phyloP scores from a whole-genome alignment of 2,888 invertebrate species.

The Pandemis heparana region DNA sequence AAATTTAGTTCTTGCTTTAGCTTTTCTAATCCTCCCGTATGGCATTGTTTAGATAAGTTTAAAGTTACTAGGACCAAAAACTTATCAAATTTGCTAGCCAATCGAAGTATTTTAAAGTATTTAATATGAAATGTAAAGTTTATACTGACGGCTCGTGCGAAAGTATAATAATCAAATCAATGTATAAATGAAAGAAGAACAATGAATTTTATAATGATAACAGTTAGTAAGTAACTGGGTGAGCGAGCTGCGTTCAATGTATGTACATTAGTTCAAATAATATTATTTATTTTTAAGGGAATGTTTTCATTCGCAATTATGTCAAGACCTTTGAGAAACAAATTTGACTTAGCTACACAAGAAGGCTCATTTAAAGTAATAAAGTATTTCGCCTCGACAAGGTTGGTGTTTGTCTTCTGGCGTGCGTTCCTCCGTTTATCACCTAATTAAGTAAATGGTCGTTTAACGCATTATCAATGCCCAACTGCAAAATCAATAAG shows the following conservation, averaged over 20 bases:
- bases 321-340: too few relatives aligned
- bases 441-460: background rate
- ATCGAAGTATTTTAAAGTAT: too few relatives aligned
- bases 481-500: background rate
- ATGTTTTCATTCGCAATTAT: too few relatives aligned
- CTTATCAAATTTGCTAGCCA: conserved; percentile 11
- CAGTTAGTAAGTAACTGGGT: background rate
- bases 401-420: background rate
- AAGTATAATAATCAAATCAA: background rate
- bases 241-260: too few relatives aligned
- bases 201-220: conserved; percentile 5
- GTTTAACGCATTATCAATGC: background rate
- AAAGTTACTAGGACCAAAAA: conserved; percentile 4
- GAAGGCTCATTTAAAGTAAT: too few relatives aligned
- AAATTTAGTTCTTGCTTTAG: too few relatives aligned
- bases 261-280: too few relatives aligned
- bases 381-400: background rate
- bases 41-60: background rate
- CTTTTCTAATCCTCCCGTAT: background rate
- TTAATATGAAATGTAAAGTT: background rate
- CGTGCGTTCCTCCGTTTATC: background rate
- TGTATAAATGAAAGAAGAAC: background rate
- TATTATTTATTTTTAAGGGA: too few relatives aligned
- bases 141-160: background rate
- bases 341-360: too few relatives aligned